Conservation (phyloP, 2,888 invertebrate genomes). For the Archips crataeganus region DNA sequence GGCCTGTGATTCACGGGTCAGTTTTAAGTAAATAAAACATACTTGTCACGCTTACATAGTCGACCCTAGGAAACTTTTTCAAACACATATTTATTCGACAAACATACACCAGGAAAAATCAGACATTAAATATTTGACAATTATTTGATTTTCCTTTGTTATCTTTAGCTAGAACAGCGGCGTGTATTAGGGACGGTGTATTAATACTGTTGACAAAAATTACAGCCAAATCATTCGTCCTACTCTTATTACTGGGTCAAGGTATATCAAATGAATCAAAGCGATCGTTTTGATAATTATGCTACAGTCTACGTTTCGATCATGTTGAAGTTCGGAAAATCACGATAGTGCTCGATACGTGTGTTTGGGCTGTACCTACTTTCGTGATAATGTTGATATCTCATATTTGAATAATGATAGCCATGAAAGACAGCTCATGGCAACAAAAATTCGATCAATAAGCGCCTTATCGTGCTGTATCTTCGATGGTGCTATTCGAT, state of each 20-base stretch:
- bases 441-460: slow-evolving; percentile 23
- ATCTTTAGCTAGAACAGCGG: neutral
- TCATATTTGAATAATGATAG: slow-evolving; percentile 7
- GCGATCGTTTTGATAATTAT: neutral
- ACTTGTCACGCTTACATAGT: neutral
- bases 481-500: slow-evolving; percentile 19
- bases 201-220: neutral
- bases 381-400: neutral
- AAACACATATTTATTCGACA: neutral
- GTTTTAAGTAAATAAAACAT: too few species aligned
- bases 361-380: neutral
- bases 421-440: slow-evolving; percentile 19
- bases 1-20: too few species aligned
- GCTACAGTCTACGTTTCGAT: neutral
- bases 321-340: slow-evolving; percentile 3
- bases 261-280: neutral
- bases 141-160: neutral
- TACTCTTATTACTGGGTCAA: slow-evolving; percentile 1
- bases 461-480: slow-evolving; percentile 20
- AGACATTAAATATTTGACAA: neutral
- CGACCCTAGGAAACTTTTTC: neutral
- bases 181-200: neutral
- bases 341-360: slow-evolving; percentile 6
- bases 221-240: neutral
- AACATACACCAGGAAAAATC: neutral